Percentiles rank a stretch among this genome's conserved stretches.
Evolutionary conservation across 2,888 invertebrate genomes (phyloP).

Genomic region (Saturnia pavonia): DNA sequence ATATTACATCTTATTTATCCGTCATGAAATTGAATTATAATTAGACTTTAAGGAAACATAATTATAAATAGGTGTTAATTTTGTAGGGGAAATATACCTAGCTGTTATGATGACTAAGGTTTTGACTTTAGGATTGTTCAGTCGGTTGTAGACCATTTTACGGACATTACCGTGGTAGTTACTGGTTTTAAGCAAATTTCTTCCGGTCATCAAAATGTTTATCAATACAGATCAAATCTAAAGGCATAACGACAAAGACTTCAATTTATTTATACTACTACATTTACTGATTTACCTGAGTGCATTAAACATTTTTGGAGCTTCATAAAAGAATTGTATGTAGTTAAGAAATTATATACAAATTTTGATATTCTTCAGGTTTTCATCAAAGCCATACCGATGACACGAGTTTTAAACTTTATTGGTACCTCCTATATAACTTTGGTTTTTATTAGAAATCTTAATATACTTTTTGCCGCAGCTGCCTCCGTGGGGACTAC

Average conservation of each 20-base stretch:
- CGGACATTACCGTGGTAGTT: not conserved
- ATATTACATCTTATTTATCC: too few relatives aligned
- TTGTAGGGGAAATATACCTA: not conserved
- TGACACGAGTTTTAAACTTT: not conserved
- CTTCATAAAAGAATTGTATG: not conserved
- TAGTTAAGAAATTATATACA: not conserved
- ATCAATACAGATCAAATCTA: too few relatives aligned
- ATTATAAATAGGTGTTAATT: not conserved
- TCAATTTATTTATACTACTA: too few relatives aligned
- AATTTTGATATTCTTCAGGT: not conserved
- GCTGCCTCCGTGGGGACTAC: slow-evolving; percentile 88
- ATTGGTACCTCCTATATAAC: not conserved
- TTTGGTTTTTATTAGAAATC: not conserved
- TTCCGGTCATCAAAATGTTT: too few relatives aligned
- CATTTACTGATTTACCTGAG: too few relatives aligned
- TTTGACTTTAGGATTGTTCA: not conserved
- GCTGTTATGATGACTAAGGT: not conserved
- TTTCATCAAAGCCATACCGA: not conserved
- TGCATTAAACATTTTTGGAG: too few relatives aligned
- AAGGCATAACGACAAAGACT: too few relatives aligned
- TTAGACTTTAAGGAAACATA: not conserved
- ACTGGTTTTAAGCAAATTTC: too few relatives aligned
- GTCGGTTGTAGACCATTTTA: not conserved
- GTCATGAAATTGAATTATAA: not conserved
- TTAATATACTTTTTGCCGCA: slow-evolving; percentile 65